Conservation (phyloP, 2,888 invertebrate species). For the Lasioglossum zephyrum region DNA sequence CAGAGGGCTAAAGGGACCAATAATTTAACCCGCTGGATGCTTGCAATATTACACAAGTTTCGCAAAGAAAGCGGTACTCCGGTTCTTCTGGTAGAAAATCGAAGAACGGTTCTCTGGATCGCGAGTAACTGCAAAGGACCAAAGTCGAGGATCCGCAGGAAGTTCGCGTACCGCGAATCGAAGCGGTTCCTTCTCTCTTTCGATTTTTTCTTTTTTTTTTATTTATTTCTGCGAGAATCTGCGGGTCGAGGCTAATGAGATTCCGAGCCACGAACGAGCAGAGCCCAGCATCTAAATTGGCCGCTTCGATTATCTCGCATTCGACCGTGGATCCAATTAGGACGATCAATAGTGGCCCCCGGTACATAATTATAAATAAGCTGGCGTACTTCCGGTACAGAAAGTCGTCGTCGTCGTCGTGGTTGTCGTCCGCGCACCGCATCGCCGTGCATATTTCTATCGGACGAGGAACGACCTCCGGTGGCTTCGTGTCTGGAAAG, state of each 20-base stretch:
- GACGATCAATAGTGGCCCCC: slow-evolving; percentile 29
- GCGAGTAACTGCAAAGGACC: not conserved
- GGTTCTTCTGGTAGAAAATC: slow-evolving; percentile 25
- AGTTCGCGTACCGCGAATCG: slow-evolving; percentile 20
- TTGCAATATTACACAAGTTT: not conserved
- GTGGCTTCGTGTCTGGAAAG: not conserved
- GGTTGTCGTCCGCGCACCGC: not conserved
- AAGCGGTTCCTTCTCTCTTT: not conserved
- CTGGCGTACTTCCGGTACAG: not conserved
- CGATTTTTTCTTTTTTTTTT: slow-evolving; percentile 8
- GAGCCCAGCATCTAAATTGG: slow-evolving; percentile 52
- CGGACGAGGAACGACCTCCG: not conserved
- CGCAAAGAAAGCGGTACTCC: not conserved
- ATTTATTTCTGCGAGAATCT: slow-evolving; percentile 31
- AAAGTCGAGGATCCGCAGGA: slow-evolving; percentile 12
- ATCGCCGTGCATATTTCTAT: slow-evolving; percentile 10
- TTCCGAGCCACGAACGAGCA: slow-evolving; percentile 36
- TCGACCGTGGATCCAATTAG: slow-evolving; percentile 54
- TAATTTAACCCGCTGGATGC: not conserved
- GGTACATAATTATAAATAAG: slow-evolving; percentile 55
- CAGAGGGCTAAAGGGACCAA: not conserved
- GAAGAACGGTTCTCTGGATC: slow-evolving; percentile 1
- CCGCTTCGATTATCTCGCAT: slow-evolving; percentile 50
- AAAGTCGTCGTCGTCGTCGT: not conserved
- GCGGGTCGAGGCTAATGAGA: slow-evolving; percentile 55